Base-by-base conservation (phyloP, 2,797 vertebrate species). In the Telmatherina bonti region DNA sequence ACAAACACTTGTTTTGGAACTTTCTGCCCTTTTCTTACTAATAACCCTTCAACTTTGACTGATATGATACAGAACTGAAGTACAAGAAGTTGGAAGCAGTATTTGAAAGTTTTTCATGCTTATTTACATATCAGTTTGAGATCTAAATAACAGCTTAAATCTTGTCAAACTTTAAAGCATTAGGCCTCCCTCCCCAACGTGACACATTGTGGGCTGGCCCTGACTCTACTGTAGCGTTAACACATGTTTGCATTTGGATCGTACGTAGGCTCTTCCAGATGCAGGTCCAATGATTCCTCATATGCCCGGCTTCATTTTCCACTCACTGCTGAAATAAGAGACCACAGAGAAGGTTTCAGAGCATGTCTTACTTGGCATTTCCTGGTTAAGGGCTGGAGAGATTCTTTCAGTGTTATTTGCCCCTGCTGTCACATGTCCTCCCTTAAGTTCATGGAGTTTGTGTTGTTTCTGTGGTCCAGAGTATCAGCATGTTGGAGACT, bases 341-440 rank as follows among this genome's bases (percentile, higher is more conserved):
- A 84, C 81, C 80, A 80, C 86, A 85, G 88, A 89, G 83, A 85
- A 89, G 86, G 86, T 85, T 83, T 76, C 87, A 58, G 38, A 88
- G 79, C 87, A 87, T 80, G 86, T 88, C 83, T 72, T 82, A 79
- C 85, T 88, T 88, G 89, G 88, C 88, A 91, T 93, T 92, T 92
- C 89, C 90, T 90, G 85, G 85, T 88, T 70, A 63, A 74, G 47
- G 71, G 62, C 74, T 74, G 64, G 22, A 80, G 70, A 82, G 77
- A 88, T 88, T 86, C 72, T 77, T 85, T 82, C 69, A 62, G 70
- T 83, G 59, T 62, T 70, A 66, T 79, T 83, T 76, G 65, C 65
- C 58, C 80, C 70, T 5, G 49, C 68, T 70, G 76, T 89, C 79
- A 81, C 55, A 71, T 31, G 52, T 76, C 69, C 55, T 54, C 47